phyloP scores from a whole-genome alignment of 1,140 invertebrate species.

The Sitobion miscanthi region DNA sequence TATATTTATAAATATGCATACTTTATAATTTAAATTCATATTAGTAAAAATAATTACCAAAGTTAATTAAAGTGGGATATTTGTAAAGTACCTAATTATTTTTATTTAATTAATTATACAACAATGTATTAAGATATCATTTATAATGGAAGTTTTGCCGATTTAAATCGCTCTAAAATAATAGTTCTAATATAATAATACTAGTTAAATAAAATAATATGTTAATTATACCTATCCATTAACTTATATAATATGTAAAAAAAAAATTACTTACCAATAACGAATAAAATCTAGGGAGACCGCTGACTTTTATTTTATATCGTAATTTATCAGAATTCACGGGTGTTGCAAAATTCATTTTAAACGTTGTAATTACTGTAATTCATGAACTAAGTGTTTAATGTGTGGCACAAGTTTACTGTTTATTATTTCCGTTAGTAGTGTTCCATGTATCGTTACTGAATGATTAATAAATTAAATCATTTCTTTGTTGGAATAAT shows the following conservation, averaged over 20 bases:
- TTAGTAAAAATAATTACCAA: neutral
- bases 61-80: neutral
- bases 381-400: neutral
- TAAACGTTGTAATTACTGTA: neutral
- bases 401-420: neutral
- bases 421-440: neutral
- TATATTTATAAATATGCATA: neutral
- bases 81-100: neutral
- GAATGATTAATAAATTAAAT: constrained; percentile 40
- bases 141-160: neutral
- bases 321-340: constrained; percentile 25
- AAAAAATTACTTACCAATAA: constrained; percentile 58
- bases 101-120: neutral
- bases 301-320: constrained; percentile 61
- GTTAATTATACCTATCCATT: neutral
- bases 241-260: neutral
- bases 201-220: neutral
- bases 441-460: neutral
- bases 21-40: neutral
- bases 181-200: neutral
- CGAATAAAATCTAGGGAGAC: constrained; percentile 60
- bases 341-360: constrained; percentile 16
- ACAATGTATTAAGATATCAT: neutral
- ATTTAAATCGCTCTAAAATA: neutral
- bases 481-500: constrained; percentile 36